These are phyloP conservation scores for Griposia aprilina DNA, from an alignment of 2,888 invertebrate genomes.

Conservation along the genomic window DNA sequence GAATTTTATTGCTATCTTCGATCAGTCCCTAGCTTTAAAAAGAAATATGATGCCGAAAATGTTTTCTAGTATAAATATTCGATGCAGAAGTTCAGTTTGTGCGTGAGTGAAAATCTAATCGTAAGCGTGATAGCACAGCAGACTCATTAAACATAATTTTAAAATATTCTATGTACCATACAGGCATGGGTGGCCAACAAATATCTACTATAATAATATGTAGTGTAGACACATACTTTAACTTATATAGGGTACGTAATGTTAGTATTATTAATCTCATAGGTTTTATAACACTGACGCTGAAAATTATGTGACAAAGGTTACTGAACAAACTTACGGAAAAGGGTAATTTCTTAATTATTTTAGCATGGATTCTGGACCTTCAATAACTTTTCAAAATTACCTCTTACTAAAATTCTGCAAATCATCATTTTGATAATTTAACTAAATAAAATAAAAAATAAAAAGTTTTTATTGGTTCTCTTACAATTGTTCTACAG, in stretches of 20 bases:
- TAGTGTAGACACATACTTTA: not conserved
- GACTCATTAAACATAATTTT: too few relatives aligned
- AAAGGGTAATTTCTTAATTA: not conserved
- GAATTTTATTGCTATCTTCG: not conserved
- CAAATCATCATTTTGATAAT: not conserved
- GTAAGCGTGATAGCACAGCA: not conserved
- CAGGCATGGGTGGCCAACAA: not conserved
- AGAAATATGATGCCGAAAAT: not conserved
- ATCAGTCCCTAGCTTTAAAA: not conserved
- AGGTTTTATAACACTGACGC: not conserved
- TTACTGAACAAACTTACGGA: not conserved
- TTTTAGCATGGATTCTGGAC: not conserved
- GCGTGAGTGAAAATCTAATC: not conserved
- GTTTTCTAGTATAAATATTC: not conserved
- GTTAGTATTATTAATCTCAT: not conserved
- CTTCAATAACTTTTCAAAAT: not conserved
- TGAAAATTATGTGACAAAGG: not conserved
- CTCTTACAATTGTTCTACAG: too few relatives aligned
- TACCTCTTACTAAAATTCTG: not conserved
- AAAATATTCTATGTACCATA: not conserved
- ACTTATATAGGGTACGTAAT: not conserved
- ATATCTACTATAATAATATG: not conserved
- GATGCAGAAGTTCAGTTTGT: not conserved
- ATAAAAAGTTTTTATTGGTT: too few relatives aligned
- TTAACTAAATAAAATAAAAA: not conserved